Conservation (phyloP, 64 coral and sea anemone species). For the Montipora efflorescens region DNA sequence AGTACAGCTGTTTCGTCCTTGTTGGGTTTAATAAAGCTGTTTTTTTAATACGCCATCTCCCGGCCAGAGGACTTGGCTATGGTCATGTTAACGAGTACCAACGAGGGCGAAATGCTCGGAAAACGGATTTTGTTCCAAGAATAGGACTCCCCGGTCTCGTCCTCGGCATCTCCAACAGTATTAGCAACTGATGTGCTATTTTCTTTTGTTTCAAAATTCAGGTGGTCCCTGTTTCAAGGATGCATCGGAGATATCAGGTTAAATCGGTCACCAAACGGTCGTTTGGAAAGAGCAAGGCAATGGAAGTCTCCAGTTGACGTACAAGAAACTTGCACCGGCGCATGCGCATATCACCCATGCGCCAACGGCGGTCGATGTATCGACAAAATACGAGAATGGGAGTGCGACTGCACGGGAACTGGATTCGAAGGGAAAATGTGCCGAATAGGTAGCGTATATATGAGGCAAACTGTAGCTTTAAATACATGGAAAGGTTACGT, state of each 20-base stretch:
- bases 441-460: not conserved
- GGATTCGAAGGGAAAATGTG: conserved; percentile 53
- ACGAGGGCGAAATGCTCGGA: too few relatives aligned
- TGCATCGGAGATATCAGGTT: conserved; percentile 39
- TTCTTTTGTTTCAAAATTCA: not conserved
- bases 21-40: too few relatives aligned
- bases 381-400: conserved; percentile 30
- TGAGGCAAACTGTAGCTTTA: too few relatives aligned
- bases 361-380: conserved; percentile 50
- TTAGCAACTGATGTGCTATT: not conserved
- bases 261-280: conserved; percentile 10
- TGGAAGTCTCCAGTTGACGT: not conserved
- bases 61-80: too few relatives aligned
- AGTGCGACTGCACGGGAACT: conserved; percentile 72
- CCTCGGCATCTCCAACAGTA: not conserved
- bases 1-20: too few relatives aligned
- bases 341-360: not conserved
- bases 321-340: not conserved
- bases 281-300: not conserved
- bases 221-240: not conserved
- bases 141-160: not conserved
- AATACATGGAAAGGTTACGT: too few relatives aligned
- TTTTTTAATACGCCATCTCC: too few relatives aligned
- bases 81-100: too few relatives aligned
- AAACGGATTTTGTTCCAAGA: too few relatives aligned